Percentiles rank a stretch among this genome's conserved stretches.
Conservation (phyloP, 64 coral and sea anemone genomes). For the Montipora sp. region DNA sequence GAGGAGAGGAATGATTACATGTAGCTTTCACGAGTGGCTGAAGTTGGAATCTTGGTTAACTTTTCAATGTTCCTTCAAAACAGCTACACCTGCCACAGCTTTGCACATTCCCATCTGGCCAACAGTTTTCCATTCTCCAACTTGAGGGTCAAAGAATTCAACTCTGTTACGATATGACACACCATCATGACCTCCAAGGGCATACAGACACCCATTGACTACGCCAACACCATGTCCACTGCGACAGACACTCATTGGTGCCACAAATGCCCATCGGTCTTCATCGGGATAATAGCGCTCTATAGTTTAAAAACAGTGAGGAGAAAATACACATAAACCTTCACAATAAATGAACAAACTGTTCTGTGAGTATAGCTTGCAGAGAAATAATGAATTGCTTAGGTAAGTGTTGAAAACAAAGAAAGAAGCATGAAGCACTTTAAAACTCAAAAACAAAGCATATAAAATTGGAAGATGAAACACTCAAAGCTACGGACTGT, state of each 20-base stretch:
- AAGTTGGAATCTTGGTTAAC: too few species aligned
- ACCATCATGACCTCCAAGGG: conserved; percentile 88
- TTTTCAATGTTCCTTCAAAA: conserved; percentile 64
- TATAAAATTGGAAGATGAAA: too few species aligned
- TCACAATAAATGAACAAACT: too few species aligned
- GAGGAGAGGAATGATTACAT: too few species aligned
- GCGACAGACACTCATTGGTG: conserved; percentile 89
- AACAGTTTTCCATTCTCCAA: conserved; percentile 81
- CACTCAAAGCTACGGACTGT: too few species aligned
- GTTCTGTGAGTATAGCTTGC: too few species aligned
- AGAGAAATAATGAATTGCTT: too few species aligned
- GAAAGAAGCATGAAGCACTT: too few species aligned
- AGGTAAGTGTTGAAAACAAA: too few species aligned
- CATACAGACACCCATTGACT: conserved; percentile 79
- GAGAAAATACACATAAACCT: background rate
- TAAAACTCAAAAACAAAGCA: too few species aligned
- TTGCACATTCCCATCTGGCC: conserved; percentile 89
- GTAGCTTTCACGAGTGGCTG: too few species aligned
- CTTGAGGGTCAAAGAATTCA: conserved; percentile 85
- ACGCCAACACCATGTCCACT: conserved; percentile 93
- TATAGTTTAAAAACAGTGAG: conserved; percentile 9
- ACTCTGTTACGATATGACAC: conserved; percentile 88
- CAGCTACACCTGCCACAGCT: conserved; percentile 87
- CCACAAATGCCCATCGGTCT: conserved; percentile 88
- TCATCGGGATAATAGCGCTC: conserved; percentile 92